These are phyloP conservation scores for Pangasianodon gigas DNA, from an alignment of 2,113 vertebrate species.

Conservation along the genomic window DNA sequence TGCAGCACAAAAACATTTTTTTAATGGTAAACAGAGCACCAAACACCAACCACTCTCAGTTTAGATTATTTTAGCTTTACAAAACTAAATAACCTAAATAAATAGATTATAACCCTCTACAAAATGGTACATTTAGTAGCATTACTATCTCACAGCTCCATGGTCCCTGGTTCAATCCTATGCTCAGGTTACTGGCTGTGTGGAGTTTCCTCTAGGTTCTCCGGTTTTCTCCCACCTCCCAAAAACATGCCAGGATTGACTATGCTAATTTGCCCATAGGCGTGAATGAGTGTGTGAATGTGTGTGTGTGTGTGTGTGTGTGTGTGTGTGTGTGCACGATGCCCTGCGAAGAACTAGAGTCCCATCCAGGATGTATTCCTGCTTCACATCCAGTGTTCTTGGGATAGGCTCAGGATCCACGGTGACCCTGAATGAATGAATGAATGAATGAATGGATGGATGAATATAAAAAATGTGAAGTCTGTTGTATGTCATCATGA, in stretches of 20 bases:
- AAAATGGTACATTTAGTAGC: background rate
- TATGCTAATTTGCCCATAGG: background rate
- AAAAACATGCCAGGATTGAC: background rate
- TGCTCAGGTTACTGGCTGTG: background rate
- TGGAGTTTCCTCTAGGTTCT: background rate
- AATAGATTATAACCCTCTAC: too few relatives aligned
- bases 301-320: background rate
- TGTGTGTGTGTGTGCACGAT: background rate
- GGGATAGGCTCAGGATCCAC: background rate
- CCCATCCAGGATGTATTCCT: background rate
- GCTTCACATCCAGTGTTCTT: background rate
- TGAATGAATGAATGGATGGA: background rate
- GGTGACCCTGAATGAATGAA: background rate
- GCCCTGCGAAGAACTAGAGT: background rate
- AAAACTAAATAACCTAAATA: background rate
- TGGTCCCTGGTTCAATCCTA: background rate
- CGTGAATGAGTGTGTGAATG: background rate
- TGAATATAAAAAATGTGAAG: background rate
- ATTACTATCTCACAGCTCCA: background rate
- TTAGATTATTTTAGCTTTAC: background rate
- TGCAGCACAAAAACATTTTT: background rate
- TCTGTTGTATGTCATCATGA: background rate
- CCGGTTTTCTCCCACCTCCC: background rate
- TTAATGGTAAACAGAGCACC: background rate
- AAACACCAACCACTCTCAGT: background rate